Base-by-base conservation (phyloP, 2,888 invertebrate species). In the Plagiodera versicolora region DNA sequence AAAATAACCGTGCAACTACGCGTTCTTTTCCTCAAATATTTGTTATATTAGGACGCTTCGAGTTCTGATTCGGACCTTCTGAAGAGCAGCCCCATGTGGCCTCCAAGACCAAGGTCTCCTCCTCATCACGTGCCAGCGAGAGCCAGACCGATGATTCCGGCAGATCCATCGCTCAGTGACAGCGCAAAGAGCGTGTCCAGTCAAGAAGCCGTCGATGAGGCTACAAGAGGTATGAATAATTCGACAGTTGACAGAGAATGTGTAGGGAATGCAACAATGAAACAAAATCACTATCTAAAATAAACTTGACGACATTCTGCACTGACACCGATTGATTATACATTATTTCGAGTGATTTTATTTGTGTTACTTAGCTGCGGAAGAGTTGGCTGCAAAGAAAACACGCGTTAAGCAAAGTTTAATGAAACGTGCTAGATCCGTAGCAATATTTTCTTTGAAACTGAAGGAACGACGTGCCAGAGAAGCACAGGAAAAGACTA, bases 391-490 rank as follows among this genome's bases (percentile, higher is more conserved):
- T 3, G 87, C 88, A 60, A 88, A 88, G 74, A 87, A 87, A 35
- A 83, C 87, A 11, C 77, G 82, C 35, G 85, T 89, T 16, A 89
- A 89, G 74, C 92, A 92, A 51, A 87, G 88, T 69, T 78, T 93
- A 20, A 91, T 93, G 80, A 93, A 93, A 78, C 86, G 92, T 53
- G 92, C 93, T 5, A 84, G 92, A 11, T 92, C 92, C 0, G 92
- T 93, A 46, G 92, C 92, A 4, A 91, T 93, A 74, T 93, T 93
- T 80, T 92, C 92, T 4, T 80, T 93, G 52, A 92, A 92, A 58
- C 80, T 93, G 64, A 89, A 89, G 72, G 89, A 89, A 72, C 83
- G 89, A n/a, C 83, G 91, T 56, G 92, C 92, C 58, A 81, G 91
- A 28, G 92, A 92, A 74, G 92, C 92, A 0, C 88, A 88, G 60